Evolutionary conservation across 2,797 vertebrate genomes (phyloP), one percentile per base, ranked within the genome.

Genomic region (Ptychadena robeensis): DNA sequence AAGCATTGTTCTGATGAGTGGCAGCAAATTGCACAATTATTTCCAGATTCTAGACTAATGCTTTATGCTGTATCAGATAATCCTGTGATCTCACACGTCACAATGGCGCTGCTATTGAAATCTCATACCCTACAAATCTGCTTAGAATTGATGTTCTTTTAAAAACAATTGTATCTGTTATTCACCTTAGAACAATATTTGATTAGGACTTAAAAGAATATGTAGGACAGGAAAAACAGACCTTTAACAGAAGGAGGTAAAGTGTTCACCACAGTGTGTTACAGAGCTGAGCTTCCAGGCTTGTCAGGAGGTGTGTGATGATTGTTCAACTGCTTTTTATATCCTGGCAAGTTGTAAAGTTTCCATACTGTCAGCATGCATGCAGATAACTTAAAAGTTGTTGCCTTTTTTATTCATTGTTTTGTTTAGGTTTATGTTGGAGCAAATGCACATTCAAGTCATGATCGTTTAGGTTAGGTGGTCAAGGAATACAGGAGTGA

Each of bases 131-230:
- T 32, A 35, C 68, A 83, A 79, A 78, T 83, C 59, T 65, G 38
- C 44, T 79, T 78, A 82, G 73, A 66, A 82, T 82, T 71, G 81
- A 82, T 44, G 67, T 11, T 65, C 53, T 31, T 48, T 40, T 66
- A 82, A 68, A 75, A 22, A 27, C 66, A 35, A 44, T 72, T 65
- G 44, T 66, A 65, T 64, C 38, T 44, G 73, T 70, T 79, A 30
- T 53, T 73, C 57, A 53, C 70, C 69, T 77, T 69, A 31, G 61
- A 28, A 57, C 7, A 15, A 18, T 73, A 82, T 77, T 82, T 72
- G 63, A 72, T 83, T 78, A 78, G 44, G 15, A 59, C 30, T 7
- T 30, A 9, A 22, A 22, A 12, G 38, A 65, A 81, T n/a, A 27
- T 57, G 63, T 28, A 10, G 37, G 22, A 73, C 28, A 59, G 6